Evolutionary conservation across 1,140 invertebrate genomes (phyloP).

Genomic region (Stenopsyche tienmushanensis): DNA sequence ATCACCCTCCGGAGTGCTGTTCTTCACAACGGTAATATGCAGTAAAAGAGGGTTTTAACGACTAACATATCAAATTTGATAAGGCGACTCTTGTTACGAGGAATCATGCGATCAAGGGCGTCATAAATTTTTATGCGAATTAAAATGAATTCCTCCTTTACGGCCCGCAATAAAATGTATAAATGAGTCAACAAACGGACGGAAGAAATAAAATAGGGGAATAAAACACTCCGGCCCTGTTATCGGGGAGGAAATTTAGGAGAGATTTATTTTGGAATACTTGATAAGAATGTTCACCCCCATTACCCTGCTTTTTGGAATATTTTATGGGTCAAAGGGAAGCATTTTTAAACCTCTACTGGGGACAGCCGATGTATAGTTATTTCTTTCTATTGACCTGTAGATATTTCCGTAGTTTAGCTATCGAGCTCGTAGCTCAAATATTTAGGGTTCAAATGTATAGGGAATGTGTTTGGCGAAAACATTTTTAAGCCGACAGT

Average conservation of each 20-base stretch:
- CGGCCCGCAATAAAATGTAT: constrained; percentile 35
- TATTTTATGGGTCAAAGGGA: constrained; percentile 34
- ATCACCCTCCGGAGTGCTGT: neutral
- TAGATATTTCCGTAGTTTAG: too few relatives aligned
- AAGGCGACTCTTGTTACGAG: constrained; percentile 10
- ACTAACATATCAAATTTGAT: constrained; percentile 6
- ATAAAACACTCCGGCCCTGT: constrained; percentile 11
- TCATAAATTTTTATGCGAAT: constrained; percentile 38
- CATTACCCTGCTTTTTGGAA: constrained; percentile 22
- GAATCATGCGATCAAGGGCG: neutral
- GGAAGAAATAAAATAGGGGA: constrained; percentile 29
- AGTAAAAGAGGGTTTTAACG: neutral
- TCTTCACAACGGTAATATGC: neutral
- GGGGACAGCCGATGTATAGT: too few relatives aligned
- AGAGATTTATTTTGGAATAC: constrained; percentile 34
- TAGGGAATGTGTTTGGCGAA: too few relatives aligned
- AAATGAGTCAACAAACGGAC: constrained; percentile 39
- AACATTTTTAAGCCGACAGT: too few relatives aligned
- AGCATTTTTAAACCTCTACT: too few relatives aligned
- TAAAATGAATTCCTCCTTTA: constrained; percentile 39
- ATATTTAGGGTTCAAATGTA: too few relatives aligned
- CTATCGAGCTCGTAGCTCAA: too few relatives aligned
- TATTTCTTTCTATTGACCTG: too few relatives aligned
- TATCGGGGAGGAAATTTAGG: constrained; percentile 18
- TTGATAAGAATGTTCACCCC: constrained; percentile 21